Evolutionary conservation across 2,113 vertebrate species (phyloP), one percentile per base, ranked within the genome.

Genomic region (Chlamydotis undulata): DNA sequence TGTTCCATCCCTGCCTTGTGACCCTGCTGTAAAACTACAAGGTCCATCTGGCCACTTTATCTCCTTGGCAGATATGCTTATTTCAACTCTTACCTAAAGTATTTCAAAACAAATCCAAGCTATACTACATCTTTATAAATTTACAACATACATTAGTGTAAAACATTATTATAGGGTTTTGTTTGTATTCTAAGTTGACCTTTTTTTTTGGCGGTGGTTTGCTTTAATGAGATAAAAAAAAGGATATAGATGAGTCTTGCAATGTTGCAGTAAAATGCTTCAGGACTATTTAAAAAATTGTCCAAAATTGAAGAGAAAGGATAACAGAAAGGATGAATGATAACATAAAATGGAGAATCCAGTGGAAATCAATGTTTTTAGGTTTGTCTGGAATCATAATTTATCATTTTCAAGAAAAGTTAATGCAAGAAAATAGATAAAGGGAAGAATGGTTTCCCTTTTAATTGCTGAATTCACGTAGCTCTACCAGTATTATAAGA

Each of bases 1-100:
- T 89, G 69, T 84, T 97, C 49, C 52, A 83, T 59, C 45, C 78
- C 86, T 73, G 70, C 5, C 45, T 80, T 60, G 64, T 89, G 76
- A 96, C 65, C 52, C 71, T 96, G 56, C 49, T 93, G 71, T 87
- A 79, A 74, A 93, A 74, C n/a, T 49, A 63, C 19, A 97, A 88
- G 5, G 57, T 93, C 79, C 84, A 93, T 84, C 68, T 96, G 85
- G 28, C 23, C 60, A 95, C 81, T 95, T 95, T 70, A 94, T 50
- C 18, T 82, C 52, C 18, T 81, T 90, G 70, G 45, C 25, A 94
- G 41, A 89, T 53, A n/a, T 17, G 52, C 53, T 94, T 55, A 52
- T 78, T 93, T 93, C 35, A 53, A 61, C 5, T 76, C 14, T 43
- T 55, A 75, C 17, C 13, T 95, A 87, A 91, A 88, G 10, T 74